Conservation (phyloP, 2,797 vertebrate species). For the Telmatherina bonti region DNA sequence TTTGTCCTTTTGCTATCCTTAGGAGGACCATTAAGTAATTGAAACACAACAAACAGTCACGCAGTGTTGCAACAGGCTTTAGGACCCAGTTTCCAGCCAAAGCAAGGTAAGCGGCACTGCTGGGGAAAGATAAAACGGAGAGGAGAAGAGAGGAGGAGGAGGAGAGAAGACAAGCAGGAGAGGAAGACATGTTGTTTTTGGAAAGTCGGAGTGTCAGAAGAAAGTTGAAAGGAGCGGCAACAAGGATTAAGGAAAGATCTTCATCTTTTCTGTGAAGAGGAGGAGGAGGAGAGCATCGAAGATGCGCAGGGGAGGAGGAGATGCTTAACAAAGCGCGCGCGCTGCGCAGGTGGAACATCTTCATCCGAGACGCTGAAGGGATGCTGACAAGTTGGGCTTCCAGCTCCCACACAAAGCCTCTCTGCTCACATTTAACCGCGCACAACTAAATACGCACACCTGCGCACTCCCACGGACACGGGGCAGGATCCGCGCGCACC, state of each 20-base stretch:
- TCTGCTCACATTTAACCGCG: neutral
- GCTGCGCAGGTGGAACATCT: conserved; percentile 43
- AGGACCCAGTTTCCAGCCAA: conserved; percentile 61
- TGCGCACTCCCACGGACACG: conserved; percentile 22
- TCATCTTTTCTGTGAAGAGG: conserved; percentile 7
- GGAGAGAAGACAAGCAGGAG: conserved; percentile 19
- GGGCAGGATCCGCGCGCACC: conserved; percentile 5
- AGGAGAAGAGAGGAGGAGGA: conserved; percentile 19
- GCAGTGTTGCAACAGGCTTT: conserved; percentile 44
- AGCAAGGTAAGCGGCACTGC: conserved; percentile 34
- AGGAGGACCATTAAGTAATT: conserved; percentile 31
- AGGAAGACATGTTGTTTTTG: conserved; percentile 22
- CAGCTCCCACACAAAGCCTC: conserved; percentile 17
- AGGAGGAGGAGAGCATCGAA: conserved; percentile 8
- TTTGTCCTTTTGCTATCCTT: conserved; percentile 8
- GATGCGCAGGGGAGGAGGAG: conserved; percentile 18
- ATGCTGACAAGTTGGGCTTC: conserved; percentile 34
- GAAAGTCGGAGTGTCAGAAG: conserved; percentile 58
- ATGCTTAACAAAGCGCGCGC: conserved; percentile 6
- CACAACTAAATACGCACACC: neutral
- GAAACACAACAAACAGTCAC: conserved; percentile 21
- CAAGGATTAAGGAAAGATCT: conserved; percentile 45
- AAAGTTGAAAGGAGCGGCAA: conserved; percentile 53
- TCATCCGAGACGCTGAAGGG: conserved; percentile 13
- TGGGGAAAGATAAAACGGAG: conserved; percentile 38